Evolutionary conservation across 2,113 vertebrate genomes (phyloP), one percentile per base, ranked within the genome.

Genomic region (Atractosteus spatula): DNA sequence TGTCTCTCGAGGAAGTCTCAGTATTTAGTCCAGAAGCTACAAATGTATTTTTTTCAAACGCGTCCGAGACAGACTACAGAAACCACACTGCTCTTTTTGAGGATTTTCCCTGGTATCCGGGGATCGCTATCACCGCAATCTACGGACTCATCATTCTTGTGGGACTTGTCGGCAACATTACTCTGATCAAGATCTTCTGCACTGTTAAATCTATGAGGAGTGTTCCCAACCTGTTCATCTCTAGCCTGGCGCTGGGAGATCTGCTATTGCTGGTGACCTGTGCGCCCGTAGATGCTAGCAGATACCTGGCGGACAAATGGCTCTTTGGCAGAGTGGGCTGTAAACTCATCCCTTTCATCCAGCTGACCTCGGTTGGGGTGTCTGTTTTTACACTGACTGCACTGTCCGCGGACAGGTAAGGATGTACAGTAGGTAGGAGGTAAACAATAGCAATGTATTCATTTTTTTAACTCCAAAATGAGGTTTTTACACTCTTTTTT

Each of bases 361-460:
- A 99, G 86, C 94, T 99, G 54, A 98, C 96, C 41, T 98, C 97
- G 0, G 96, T 99, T 1, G 97, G 97, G 61, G 97, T 99, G 71
- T 99, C 97, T 14, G 97, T 99, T 77, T 99, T 99, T 79, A 99
- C 97, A 0, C 94, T 99, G 74, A 98, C 95, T 1, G 97, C 97
- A 16, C 92, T 99, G 67, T 96, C 97, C 0, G 97, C 96, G 59
- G 97, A 99, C 92, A 97, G 97, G 97, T 99, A 92, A 88, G 88
- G 12, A 3, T 8, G 47, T 11, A 42, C 29, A 29, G 29, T 29
- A 29, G 29, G 29, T 29, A 29, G 1, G 29, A 29, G 29, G 29
- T 29, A 29, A 29, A 61, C 5, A 3, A 66, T 5, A 51, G 63
- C 16, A 10, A 8, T 7, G 3, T 44, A 1, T 47, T 29, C 0